These are phyloP conservation scores for Arnoldichthys spilopterus DNA, from an alignment of 2,797 vertebrate genomes.

Conservation along the genomic window DNA sequence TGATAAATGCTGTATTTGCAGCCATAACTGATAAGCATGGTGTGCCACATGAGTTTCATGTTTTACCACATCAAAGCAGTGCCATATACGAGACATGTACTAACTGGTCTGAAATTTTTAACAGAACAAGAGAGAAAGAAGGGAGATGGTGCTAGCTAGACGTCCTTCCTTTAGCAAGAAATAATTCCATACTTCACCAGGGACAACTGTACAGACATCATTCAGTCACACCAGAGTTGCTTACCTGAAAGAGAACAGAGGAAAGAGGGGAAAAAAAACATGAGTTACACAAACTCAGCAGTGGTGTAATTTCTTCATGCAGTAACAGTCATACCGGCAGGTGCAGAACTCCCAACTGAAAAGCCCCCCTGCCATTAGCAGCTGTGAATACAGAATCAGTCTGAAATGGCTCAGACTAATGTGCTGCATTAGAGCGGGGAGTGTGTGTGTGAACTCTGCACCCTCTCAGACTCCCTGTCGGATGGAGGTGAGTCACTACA, in stretches of 20 bases:
- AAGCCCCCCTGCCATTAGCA: neutral
- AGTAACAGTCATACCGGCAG: neutral
- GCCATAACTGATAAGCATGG: too few relatives aligned
- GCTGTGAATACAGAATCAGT: conserved; percentile 6
- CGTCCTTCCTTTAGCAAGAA: neutral
- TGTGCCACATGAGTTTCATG: too few relatives aligned
- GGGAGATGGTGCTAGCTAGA: neutral
- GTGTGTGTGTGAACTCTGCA: neutral
- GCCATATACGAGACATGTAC: too few relatives aligned
- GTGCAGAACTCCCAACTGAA: neutral
- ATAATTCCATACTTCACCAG: conserved; percentile 18
- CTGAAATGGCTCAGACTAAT: conserved; percentile 16
- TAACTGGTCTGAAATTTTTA: too few relatives aligned
- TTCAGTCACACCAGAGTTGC: conserved; percentile 19
- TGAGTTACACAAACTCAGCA: conserved; percentile 3
- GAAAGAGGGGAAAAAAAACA: neutral
- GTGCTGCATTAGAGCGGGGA: conserved; percentile 8
- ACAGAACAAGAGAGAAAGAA: neutral
- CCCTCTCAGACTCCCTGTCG: neutral
- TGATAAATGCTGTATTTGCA: too few relatives aligned
- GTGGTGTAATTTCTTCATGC: neutral
- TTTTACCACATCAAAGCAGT: too few relatives aligned
- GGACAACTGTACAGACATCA: neutral
- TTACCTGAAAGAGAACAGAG: conserved; percentile 44
- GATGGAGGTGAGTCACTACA: conserved; percentile 17